Conservation (phyloP, 1,140 invertebrate species). For the Philopotamus ludificatus region DNA sequence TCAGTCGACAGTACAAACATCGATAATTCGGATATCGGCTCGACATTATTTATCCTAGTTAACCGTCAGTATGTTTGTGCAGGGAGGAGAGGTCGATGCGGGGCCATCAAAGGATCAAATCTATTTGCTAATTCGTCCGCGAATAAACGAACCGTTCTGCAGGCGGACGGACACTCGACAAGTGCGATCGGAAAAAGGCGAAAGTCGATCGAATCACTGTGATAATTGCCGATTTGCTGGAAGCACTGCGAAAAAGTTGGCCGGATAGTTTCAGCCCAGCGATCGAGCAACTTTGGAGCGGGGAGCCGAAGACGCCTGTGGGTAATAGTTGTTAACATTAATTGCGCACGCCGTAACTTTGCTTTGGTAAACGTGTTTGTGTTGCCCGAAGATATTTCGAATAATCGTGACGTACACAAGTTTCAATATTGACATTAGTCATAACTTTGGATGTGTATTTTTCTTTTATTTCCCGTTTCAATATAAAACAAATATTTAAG, state of each 20-base stretch:
- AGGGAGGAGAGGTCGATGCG: neutral
- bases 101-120: conserved; percentile 9
- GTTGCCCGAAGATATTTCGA: neutral
- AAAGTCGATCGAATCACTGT: too few relatives aligned
- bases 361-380: conserved; percentile 7
- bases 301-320: neutral
- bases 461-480: neutral
- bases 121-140: conserved; percentile 1
- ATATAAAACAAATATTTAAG: neutral
- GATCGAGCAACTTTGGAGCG: neutral
- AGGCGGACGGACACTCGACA: neutral
- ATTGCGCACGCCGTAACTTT: conserved; percentile 8
- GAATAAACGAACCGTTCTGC: neutral
- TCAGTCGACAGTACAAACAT: neutral
- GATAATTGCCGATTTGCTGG: too few relatives aligned
- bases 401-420: neutral
- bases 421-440: too few relatives aligned
- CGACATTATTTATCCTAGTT: conserved; percentile 9
- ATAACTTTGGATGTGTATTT: too few relatives aligned
- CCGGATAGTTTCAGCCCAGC: too few relatives aligned
- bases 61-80: conserved; percentile 1
- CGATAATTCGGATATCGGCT: neutral
- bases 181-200: neutral
- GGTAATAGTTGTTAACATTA: conserved; percentile 9
- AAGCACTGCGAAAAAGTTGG: too few relatives aligned